Percentiles rank a stretch among this genome's conserved stretches.
Evolutionary conservation across 2,888 invertebrate genomes (phyloP).

Genomic region (Agrochola lychnidis): DNA sequence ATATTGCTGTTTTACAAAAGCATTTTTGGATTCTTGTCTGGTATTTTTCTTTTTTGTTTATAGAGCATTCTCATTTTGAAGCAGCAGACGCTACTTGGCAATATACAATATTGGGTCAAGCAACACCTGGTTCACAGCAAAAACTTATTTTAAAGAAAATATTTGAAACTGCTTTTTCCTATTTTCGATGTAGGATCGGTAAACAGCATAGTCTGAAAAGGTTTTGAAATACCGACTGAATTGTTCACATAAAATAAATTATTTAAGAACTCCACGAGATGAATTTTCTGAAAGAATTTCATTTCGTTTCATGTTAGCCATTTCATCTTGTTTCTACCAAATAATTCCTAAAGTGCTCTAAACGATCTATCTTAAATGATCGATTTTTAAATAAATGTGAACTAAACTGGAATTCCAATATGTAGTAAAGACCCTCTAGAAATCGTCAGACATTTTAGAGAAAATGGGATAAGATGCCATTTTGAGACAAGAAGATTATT

Average conservation of each 20-base stretch:
- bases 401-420: slow-evolving; percentile 23
- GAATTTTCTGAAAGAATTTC: background rate
- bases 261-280: background rate
- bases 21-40: background rate
- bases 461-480: slow-evolving; percentile 15
- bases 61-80: background rate
- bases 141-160: slow-evolving; percentile 1
- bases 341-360: background rate
- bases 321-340: slow-evolving; percentile 1
- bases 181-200: background rate
- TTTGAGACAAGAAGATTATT: slow-evolving; percentile 2
- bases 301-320: background rate
- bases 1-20: slow-evolving; percentile 3
- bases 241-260: background rate
- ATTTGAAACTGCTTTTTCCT: background rate
- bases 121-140: slow-evolving; percentile 10
- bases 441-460: slow-evolving; percentile 3
- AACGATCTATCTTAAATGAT: background rate
- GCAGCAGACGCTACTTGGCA: background rate
- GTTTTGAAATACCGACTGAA: background rate
- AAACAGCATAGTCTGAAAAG: background rate
- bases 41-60: slow-evolving; percentile 15
- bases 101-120: slow-evolving; percentile 13
- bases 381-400: slow-evolving; percentile 23
- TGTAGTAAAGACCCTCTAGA: slow-evolving; percentile 33